Conservation (phyloP, 2,888 invertebrate genomes). For the Diarsia rubi region DNA sequence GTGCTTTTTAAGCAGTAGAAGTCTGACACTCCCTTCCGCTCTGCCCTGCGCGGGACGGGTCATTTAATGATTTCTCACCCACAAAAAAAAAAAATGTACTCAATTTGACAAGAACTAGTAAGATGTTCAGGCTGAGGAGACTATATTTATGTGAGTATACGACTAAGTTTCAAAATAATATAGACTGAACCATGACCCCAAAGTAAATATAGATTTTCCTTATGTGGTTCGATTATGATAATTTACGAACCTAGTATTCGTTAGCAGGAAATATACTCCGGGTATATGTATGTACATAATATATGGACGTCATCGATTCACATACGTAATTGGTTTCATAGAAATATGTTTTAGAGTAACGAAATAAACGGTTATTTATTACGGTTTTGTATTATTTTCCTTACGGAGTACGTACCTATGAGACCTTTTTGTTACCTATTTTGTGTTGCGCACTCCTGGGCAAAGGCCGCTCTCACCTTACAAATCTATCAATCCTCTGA, state of each 20-base stretch:
- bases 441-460: no score
- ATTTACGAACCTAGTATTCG: background rate
- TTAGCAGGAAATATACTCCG: background rate
- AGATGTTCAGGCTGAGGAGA: background rate
- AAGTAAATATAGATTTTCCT: slow-evolving; percentile 11
- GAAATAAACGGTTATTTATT: no score
- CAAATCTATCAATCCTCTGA: no score
- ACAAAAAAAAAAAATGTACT: no score
- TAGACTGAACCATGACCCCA: background rate
- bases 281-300: background rate
- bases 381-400: background rate
- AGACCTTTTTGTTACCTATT: no score
- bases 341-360: background rate
- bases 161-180: background rate
- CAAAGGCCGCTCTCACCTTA: no score
- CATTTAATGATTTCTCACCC: no score
- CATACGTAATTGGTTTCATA: background rate
- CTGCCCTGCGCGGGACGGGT: no score
- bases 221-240: background rate
- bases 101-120: background rate
- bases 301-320: background rate
- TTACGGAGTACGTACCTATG: no score
- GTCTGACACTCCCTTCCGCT: no score
- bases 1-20: no score
- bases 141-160: background rate